Evolutionary conservation across 2,797 vertebrate species (phyloP).

Genomic region (Acridotheres tristis): DNA sequence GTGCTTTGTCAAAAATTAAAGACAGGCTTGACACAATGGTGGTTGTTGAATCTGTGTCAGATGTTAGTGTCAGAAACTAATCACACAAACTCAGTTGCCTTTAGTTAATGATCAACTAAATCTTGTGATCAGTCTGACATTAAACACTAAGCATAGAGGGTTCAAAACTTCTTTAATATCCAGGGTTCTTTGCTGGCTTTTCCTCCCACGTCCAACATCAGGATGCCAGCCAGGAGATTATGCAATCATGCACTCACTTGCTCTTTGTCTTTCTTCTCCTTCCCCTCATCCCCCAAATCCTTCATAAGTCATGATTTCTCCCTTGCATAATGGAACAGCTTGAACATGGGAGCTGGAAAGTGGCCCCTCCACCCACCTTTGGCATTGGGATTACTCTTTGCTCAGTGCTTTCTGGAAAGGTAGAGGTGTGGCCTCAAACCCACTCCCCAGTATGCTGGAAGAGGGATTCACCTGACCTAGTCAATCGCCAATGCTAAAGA

Average conservation of each 20-base stretch:
- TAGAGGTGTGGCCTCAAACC: neutral
- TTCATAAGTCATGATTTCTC: neutral
- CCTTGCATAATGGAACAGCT: neutral
- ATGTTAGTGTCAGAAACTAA: neutral
- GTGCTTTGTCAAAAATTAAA: neutral
- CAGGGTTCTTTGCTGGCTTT: neutral
- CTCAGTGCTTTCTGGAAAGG: neutral
- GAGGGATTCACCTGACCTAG: neutral
- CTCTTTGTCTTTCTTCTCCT: neutral
- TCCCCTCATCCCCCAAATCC: neutral
- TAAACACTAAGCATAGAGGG: neutral
- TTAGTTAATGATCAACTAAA: slow-evolving; percentile 41
- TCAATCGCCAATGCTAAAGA: neutral
- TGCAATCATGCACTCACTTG: neutral
- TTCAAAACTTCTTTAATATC: neutral
- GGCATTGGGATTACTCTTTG: rapidly evolving
- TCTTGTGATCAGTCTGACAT: neutral
- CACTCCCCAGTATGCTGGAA: neutral
- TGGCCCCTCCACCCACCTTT: neutral
- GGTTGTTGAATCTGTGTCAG: neutral
- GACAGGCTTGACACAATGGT: neutral
- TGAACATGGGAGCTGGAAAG: neutral
- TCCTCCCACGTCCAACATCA: neutral
- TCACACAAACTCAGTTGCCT: neutral
- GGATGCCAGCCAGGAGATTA: neutral